Conservation (phyloP, 2,113 vertebrate genomes). For the Myiozetetes cayanensis region DNA sequence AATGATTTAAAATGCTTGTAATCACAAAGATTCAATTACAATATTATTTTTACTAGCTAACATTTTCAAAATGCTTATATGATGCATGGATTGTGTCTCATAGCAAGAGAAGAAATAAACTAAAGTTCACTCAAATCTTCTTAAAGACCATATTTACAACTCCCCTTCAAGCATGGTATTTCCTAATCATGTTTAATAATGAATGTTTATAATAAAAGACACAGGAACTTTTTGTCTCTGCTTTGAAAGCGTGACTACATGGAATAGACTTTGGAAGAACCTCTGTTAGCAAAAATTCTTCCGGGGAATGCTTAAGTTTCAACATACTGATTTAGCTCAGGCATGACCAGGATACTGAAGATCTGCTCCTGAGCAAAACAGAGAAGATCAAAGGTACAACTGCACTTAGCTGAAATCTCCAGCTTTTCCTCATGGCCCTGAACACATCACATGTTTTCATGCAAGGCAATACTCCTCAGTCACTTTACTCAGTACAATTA, state of each 20-base stretch:
- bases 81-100: neutral
- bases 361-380: neutral
- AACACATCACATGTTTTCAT: neutral
- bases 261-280: neutral
- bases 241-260: neutral
- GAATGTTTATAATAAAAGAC: neutral
- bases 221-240: neutral
- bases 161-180: neutral
- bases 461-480: neutral
- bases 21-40: neutral
- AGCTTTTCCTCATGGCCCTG: neutral
- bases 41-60: neutral
- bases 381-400: neutral
- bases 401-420: neutral
- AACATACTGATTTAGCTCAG: neutral
- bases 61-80: neutral
- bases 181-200: neutral
- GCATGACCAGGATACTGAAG: neutral
- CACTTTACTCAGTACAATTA: neutral
- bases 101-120: neutral
- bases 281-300: neutral
- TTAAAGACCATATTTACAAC: neutral
- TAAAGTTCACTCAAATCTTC: neutral
- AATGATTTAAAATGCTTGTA: neutral
- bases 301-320: neutral